These are phyloP conservation scores for Bufo gargarizans DNA, from an alignment of 2,113 vertebrate species.

Conservation along the genomic window DNA sequence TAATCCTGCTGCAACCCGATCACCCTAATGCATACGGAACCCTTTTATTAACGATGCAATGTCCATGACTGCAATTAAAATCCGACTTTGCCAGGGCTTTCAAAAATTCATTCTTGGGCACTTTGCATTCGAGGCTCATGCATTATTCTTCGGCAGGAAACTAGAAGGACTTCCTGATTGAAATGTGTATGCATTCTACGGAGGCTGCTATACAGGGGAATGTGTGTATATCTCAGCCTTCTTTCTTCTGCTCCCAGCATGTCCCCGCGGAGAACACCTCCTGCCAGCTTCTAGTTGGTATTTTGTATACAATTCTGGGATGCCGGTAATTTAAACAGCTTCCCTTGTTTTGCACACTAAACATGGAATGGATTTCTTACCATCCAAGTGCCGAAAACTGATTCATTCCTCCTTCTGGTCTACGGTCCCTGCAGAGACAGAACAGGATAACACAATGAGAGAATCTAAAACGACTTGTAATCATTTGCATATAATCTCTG, in stretches of 20 bases:
- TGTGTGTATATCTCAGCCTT: constrained; percentile 27
- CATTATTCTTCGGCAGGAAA: constrained; percentile 41
- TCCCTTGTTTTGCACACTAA: constrained; percentile 27
- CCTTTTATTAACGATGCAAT: not conserved
- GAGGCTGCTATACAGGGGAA: constrained; percentile 24
- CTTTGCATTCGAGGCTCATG: constrained; percentile 41
- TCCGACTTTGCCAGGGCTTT: not conserved
- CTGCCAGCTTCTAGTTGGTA: constrained; percentile 17
- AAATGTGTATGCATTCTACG: constrained; percentile 35
- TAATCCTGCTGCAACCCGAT: constrained; percentile 45
- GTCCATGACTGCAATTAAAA: constrained; percentile 32
- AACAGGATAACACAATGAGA: not conserved
- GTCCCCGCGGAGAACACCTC: constrained; percentile 8
- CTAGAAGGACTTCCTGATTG: constrained; percentile 33
- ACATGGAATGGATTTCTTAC: constrained; percentile 26
- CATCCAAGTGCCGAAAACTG: not conserved
- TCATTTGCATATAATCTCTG: constrained; percentile 9
- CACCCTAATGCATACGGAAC: not conserved
- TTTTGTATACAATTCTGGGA: constrained; percentile 37
- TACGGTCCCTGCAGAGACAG: constrained; percentile 12
- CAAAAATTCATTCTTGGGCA: constrained; percentile 48
- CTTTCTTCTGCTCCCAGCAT: constrained; percentile 35
- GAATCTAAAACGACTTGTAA: constrained; percentile 24
- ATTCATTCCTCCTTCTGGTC: not conserved
- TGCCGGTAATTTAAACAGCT: constrained; percentile 40